These are phyloP conservation scores for Decapterus maruadsi DNA, from an alignment of 2,797 vertebrate genomes.

Conservation along the genomic window DNA sequence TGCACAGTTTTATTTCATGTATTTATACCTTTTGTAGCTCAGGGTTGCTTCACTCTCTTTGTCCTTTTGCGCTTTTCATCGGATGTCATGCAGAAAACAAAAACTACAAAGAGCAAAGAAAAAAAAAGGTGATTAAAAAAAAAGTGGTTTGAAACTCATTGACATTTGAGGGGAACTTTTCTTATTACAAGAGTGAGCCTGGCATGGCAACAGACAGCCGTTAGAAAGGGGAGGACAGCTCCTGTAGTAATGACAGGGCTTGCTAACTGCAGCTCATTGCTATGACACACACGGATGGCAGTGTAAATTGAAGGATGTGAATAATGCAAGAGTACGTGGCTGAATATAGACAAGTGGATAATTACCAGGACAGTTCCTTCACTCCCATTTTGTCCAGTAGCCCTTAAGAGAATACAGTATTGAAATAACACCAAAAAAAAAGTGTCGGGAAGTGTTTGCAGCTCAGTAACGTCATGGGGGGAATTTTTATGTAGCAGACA, in stretches of 20 bases:
- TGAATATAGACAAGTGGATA: slow-evolving; percentile 81
- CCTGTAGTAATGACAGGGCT: slow-evolving; percentile 77
- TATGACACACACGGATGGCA: slow-evolving; percentile 74
- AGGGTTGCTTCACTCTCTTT: slow-evolving; percentile 9
- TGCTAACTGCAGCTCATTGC: slow-evolving; percentile 80
- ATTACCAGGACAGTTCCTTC: slow-evolving; percentile 74
- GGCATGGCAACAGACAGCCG: slow-evolving; percentile 61
- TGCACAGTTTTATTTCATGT: background rate
- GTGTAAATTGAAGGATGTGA: slow-evolving; percentile 82
- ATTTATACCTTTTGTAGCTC: slow-evolving; percentile 1
- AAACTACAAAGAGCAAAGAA: background rate
- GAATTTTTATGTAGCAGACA: slow-evolving; percentile 32
- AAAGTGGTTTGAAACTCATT: slow-evolving; percentile 59
- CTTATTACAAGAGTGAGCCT: slow-evolving; percentile 57
- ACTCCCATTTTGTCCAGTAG: slow-evolving; percentile 69
- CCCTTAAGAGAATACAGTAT: slow-evolving; percentile 59
- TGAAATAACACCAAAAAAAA: slow-evolving; percentile 50
- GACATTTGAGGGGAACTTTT: slow-evolving; percentile 75
- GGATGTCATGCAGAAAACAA: slow-evolving; percentile 31
- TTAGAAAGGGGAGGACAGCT: slow-evolving; percentile 78
- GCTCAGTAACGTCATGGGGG: background rate
- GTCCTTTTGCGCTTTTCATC: slow-evolving; percentile 12
- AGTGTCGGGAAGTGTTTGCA: slow-evolving; percentile 16
- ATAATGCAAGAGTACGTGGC: slow-evolving; percentile 79
- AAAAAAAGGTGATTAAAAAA: background rate